These are phyloP conservation scores for Oreonectes daqikongensis DNA, from an alignment of 2,797 vertebrate genomes.

Conservation along the genomic window DNA sequence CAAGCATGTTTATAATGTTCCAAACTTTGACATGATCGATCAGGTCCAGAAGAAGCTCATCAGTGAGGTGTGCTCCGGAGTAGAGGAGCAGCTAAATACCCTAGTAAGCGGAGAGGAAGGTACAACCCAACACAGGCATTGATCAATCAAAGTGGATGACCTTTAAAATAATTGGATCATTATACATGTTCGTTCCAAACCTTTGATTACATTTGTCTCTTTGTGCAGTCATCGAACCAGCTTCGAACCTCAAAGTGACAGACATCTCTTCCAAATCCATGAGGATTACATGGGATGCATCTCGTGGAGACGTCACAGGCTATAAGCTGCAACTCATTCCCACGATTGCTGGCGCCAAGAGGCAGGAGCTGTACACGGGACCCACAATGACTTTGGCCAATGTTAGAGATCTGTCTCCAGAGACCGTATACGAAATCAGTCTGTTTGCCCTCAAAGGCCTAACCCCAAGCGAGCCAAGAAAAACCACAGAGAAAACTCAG, in stretches of 20 bases:
- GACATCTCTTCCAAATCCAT: conserved; percentile 94
- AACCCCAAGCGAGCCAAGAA: conserved; percentile 87
- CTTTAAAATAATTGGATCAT: not conserved
- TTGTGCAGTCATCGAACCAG: conserved; percentile 87
- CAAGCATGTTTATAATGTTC: conserved; percentile 94
- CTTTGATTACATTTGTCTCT: not conserved
- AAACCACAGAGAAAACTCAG: conserved; percentile 92
- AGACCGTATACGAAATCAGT: conserved; percentile 94
- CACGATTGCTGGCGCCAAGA: conserved; percentile 87
- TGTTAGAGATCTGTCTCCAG: conserved; percentile 92
- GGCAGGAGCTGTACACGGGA: conserved; percentile 88
- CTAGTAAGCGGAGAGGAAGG: conserved; percentile 93
- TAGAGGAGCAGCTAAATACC: conserved; percentile 89
- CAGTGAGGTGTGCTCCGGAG: conserved; percentile 90
- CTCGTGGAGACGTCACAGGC: conserved; percentile 86
- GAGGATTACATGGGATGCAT: conserved; percentile 89
- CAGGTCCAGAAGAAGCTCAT: conserved; percentile 91
- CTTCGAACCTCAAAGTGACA: conserved; percentile 86
- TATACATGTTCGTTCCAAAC: not conserved
- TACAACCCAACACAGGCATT: conserved; percentile 65
- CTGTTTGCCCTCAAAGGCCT: conserved; percentile 91
- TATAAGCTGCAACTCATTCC: conserved; percentile 92
- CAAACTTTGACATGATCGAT: conserved; percentile 92
- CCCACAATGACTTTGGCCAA: conserved; percentile 85
- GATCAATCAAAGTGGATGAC: not conserved